Evolutionary conservation across 1,140 invertebrate genomes (phyloP), one percentile per base, ranked within the genome.

Genomic region (Sitophilus oryzae): DNA sequence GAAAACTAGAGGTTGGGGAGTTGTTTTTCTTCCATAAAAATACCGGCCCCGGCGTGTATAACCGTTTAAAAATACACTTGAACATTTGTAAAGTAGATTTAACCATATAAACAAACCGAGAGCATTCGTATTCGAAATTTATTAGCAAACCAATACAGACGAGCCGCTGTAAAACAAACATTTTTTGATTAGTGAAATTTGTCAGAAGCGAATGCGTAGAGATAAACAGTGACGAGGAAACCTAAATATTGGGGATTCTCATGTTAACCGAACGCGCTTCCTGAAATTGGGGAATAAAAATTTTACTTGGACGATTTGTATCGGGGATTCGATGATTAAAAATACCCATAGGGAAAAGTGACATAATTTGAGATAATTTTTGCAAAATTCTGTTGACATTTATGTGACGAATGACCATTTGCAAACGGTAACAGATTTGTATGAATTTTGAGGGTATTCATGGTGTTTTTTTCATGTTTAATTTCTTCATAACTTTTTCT

Each of bases 171-270:
- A 42, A 52, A 52, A 22, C 50, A 52, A 52, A 52, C 50, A 52
- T 22, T 52, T 52, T 52, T 52, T 52, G 50, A 52, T 52, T 52
- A 43, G 50, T 52, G 50, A 52, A 42, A 52, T 52, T 43, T 52
- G 48, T 51, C 48, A 36, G 48, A 51, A 36, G 35, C 48, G 48
- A 51, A 18, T 10, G 18, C 50, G 50, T 25, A 19, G 18, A 43
- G 50, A 52, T 52, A 52, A 52, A 52, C 50, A 43, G 25, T 43
- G 38, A 20, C 16, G 50, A 52, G 23, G 50, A 52, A 52, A 52
- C 14, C 50, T 52, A 52, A 52, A 52, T 40, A 52, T 10, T 16
- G 22, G 15, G 42, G 37, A 16, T 52, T 43, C 23, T 22, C 37
- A 10, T 20, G 25, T 18, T 52, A 52, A 41, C 15, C 35, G 18